Evolutionary conservation across 2,888 invertebrate species (phyloP).

Genomic region (Drosophila eohydei): DNA sequence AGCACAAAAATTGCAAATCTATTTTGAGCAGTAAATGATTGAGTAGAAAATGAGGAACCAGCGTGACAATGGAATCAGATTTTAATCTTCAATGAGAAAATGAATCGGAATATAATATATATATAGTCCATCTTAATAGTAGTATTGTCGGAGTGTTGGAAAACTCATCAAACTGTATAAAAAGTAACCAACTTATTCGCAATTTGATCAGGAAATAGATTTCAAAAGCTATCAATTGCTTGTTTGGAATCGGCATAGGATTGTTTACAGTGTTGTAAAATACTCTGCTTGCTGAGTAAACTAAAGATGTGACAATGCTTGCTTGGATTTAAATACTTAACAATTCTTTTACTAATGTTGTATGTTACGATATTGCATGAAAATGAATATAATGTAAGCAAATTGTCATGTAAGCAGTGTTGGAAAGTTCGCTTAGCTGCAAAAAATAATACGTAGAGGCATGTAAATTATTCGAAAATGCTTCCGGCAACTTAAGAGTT

Average conservation of each 20-base stretch:
- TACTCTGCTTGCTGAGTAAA: neutral
- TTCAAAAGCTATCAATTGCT: neutral
- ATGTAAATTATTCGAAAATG: neutral
- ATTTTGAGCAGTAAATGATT: conserved; percentile 20
- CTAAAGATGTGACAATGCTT: too few relatives aligned
- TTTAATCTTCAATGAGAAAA: neutral
- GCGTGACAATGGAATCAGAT: conserved; percentile 9
- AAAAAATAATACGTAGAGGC: neutral
- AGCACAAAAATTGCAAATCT: conserved; percentile 3
- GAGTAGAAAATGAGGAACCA: neutral
- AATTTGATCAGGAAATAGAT: neutral
- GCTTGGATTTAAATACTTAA: neutral
- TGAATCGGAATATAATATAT: neutral
- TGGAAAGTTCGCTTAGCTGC: neutral
- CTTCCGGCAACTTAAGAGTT: too few relatives aligned
- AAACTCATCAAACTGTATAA: neutral
- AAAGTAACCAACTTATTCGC: too few relatives aligned
- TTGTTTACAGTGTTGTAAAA: neutral
- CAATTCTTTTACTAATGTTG: too few relatives aligned
- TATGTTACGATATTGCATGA: too few relatives aligned
- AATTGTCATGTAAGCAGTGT: too few relatives aligned
- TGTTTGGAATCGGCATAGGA: neutral
- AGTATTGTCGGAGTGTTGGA: neutral
- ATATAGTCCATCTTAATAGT: neutral
- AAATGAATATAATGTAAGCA: too few relatives aligned